Evolutionary conservation across 1,140 invertebrate species (phyloP), one percentile per base, ranked within the genome.

Genomic region (Euwallacea similis): DNA sequence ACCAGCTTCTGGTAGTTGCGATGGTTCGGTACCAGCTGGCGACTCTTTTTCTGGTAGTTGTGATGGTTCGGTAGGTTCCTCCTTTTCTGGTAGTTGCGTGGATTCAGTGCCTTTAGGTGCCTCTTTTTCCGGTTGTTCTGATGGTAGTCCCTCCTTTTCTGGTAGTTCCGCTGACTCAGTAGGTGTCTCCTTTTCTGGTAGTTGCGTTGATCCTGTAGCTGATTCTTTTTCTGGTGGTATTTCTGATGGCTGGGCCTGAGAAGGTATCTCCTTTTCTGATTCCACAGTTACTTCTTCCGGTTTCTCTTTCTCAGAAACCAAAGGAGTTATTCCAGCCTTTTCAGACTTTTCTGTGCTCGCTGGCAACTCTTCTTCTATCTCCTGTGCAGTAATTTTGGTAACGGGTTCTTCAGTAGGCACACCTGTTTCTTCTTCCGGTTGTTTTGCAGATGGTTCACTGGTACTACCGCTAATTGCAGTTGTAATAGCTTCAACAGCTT

Each of bases 61-160:
- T 4, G 21, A 33, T 69, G 7, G 2, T 16, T 59, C 56, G 41
- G 7, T 59, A 33, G 56, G 56, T 59, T 41, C 16, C 7, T 13
- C 7, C 15, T 13, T 42, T 61, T 21, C 42, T 42, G 54, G 63
- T 33, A 33, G 21, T 4, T 1, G 1, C 21, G 21, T 2, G 1
- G 4, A 33, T 33, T 33, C 21, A 4, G 21, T 33, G n/a, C n/a
- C n/a, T n/a, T n/a, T n/a, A 33, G 21, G 21, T 33, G 1, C 21
- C 55, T 75, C 72, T 15, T 74, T 72, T 42, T 78, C 77, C 46
- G 74, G 66, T 63, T 75, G 64, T 58, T 71, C 42, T n/a, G 16
- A 13, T 56, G 16, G 15, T 42, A 47, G 21, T 63, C 43, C 61
- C 44, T 63, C 42, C 41, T 64, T 64, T 50, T 43, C 43, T 9